A percentile compares a stretch with the other conserved stretches of the same genome.
These are phyloP conservation scores for Arion vulgaris DNA, from an alignment of 1,140 invertebrate species.

Conservation along the genomic window DNA sequence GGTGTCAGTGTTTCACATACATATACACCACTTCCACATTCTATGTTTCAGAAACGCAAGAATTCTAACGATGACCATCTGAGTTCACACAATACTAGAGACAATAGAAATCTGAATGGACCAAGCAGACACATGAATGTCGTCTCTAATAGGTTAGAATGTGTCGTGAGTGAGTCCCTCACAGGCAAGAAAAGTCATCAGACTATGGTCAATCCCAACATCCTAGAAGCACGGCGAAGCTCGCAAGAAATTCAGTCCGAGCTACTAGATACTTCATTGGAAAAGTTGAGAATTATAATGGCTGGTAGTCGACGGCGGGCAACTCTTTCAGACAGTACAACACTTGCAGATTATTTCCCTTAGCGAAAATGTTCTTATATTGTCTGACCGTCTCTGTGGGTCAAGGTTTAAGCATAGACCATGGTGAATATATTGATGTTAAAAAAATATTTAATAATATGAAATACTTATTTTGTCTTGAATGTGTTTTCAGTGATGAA, in stretches of 20 bases:
- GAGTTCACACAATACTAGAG: not conserved
- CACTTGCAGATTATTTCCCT: not conserved
- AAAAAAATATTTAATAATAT: too few species aligned
- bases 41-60: not conserved
- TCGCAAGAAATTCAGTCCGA: conserved; percentile 4
- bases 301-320: not conserved
- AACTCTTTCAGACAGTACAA: not conserved
- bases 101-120: not conserved
- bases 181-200: not conserved
- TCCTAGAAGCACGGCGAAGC: not conserved
- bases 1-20: not conserved
- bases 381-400: not conserved
- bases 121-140: not conserved
- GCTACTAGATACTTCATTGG: not conserved
- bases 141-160: not conserved
- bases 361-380: not conserved
- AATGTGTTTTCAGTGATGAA: too few species aligned
- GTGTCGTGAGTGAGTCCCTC: not conserved
- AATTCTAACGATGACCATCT: not conserved
- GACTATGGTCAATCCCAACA: not conserved
- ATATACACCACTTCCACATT: not conserved
- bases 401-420: too few species aligned
- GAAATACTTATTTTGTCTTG: too few species aligned
- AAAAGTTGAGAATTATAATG: not conserved
- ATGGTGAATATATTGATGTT: too few species aligned